Base-by-base conservation (phyloP, 2,797 vertebrate genomes). In the Streptopelia turtur region DNA sequence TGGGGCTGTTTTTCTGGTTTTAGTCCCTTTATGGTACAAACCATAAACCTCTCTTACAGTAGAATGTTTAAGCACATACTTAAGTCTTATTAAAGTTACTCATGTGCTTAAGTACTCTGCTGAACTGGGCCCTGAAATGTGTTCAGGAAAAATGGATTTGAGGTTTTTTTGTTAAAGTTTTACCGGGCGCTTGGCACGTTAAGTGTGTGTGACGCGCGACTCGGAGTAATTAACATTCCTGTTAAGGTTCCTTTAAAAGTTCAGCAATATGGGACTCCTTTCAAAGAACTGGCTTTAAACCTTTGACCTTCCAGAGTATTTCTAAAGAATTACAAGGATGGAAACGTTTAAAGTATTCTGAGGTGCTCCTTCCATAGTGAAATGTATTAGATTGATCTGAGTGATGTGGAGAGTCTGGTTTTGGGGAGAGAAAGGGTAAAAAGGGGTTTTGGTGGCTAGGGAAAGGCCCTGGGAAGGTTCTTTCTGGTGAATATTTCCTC, bases 221-320 rank as follows among this genome's bases (percentile, higher is more conserved):
- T 95, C 94, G 2, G 1, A 68, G 83, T 95, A 90, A 96, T 98
- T 97, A 96, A 97, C 95, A 97, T 98, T 98, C 97, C 96, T 93
- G 66, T 43, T 43, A 28, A 90, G 86, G 81, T 71, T 96, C 74
- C 82, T 94, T 81, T 68, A 27, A 69, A 95, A 89, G 95, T 66
- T 93, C 92, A 89, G 82, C 94, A 93, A 6, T 66, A 27, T 66
- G 65, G 89, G 90, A 72, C 59, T 82, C 87, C 56, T 65, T 83
- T 93, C 94, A 83, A 94, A 95, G 85, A 37, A 7, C 88, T 80
- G 59, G 1, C 89, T 80, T 93, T 59, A 83, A 97, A 95, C 95
- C 95, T 96, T 91, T 97, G 96, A 96, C 95, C 91, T 90, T 57
- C 28, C 20, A 5, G 75, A 59, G 78, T 30, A 79, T 87, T 96